phyloP scores from a whole-genome alignment of 2,888 invertebrate species.

The Machimus atricapillus region DNA sequence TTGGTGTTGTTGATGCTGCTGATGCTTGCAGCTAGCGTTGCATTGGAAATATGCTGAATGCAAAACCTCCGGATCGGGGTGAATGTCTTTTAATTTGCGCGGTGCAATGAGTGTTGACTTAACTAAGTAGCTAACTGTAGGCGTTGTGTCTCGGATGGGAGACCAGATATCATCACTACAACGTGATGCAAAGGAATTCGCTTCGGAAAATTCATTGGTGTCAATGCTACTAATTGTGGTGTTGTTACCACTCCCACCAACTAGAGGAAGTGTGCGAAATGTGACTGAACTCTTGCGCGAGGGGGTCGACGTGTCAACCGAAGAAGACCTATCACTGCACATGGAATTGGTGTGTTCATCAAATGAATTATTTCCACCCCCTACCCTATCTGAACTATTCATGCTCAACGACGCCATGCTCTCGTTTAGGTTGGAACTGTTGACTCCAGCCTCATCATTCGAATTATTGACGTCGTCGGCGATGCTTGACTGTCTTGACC shows the following conservation, averaged over 20 bases:
- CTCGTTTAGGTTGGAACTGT: constrained; percentile 47
- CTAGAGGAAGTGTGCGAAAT: constrained; percentile 52
- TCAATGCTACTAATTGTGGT: not conserved
- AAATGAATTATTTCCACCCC: constrained; percentile 43
- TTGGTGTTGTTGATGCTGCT: not conserved
- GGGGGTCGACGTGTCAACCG: constrained; percentile 52
- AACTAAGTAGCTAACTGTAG: constrained; percentile 35
- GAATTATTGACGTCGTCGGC: constrained; percentile 47
- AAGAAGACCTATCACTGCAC: constrained; percentile 55
- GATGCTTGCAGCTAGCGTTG: not conserved
- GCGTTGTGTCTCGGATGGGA: not conserved
- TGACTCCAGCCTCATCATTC: constrained; percentile 30
- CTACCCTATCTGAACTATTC: constrained; percentile 36
- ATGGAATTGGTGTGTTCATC: constrained; percentile 51
- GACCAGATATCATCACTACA: constrained; percentile 33
- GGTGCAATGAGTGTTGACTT: constrained; percentile 52
- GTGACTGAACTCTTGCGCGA: constrained; percentile 61
- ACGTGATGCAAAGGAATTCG: constrained; percentile 29
- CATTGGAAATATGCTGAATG: constrained; percentile 49
- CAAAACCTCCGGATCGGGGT: constrained; percentile 55
- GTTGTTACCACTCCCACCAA: not conserved
- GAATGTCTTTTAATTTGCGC: constrained; percentile 57
- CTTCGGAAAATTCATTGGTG: not conserved
- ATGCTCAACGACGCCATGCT: constrained; percentile 46
- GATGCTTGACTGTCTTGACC: constrained; percentile 52